phyloP scores from a whole-genome alignment of 2,797 vertebrate species.

The Enteromius trimaculatus region DNA sequence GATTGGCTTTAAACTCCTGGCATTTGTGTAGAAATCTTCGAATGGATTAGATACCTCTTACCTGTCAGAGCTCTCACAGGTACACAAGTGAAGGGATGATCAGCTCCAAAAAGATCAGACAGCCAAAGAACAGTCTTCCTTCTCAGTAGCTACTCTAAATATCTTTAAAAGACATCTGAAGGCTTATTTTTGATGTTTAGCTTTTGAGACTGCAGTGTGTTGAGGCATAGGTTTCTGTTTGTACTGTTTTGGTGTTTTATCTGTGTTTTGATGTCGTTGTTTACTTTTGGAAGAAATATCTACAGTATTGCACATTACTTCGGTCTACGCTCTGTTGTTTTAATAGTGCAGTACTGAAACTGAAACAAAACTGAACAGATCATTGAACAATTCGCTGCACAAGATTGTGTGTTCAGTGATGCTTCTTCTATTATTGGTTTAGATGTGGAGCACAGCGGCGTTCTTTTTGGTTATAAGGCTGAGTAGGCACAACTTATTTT shows the following conservation, averaged over 20 bases:
- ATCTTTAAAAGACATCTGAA: neutral
- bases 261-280: too few species aligned
- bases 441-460: neutral
- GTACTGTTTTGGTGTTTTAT: too few species aligned
- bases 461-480: neutral
- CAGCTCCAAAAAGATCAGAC: neutral
- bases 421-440: neutral
- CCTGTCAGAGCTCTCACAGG: neutral
- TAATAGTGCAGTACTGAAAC: neutral
- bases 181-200: neutral
- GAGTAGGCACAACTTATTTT: neutral
- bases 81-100: neutral
- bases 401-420: neutral
- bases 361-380: neutral
- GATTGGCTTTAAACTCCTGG: neutral
- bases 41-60: neutral
- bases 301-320: neutral
- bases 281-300: too few species aligned
- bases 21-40: neutral
- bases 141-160: neutral
- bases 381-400: neutral
- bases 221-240: neutral
- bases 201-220: neutral
- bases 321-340: neutral
- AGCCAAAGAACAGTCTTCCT: too few species aligned